phyloP scores from a whole-genome alignment of 2,888 invertebrate genomes.

The Drosophila neutralis region DNA sequence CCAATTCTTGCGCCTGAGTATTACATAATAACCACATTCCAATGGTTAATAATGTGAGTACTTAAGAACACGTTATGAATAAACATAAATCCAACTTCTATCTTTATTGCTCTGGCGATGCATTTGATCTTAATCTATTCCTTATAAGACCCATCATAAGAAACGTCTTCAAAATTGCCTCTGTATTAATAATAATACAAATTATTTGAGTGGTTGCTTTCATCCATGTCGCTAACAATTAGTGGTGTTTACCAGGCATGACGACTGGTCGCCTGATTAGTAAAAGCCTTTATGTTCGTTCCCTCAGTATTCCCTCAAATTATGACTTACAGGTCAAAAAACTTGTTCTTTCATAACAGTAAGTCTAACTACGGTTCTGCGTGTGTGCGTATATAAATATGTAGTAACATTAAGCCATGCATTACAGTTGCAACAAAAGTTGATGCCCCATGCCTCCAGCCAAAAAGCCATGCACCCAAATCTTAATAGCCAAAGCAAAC shows the following conservation, averaged over 20 bases:
- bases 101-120: background rate
- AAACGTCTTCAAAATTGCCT: background rate
- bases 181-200: background rate
- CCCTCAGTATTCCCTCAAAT: conserved; percentile 4
- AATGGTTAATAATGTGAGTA: background rate
- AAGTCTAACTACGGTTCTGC: background rate
- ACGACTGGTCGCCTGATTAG: conserved; percentile 8
- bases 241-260: background rate
- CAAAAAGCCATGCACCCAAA: conserved; percentile 6
- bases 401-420: conserved; percentile 2
- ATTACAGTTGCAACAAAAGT: conserved; percentile 11
- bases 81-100: background rate
- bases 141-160: background rate
- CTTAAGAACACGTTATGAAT: background rate
- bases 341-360: conserved; percentile 13
- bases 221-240: conserved; percentile 6
- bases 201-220: background rate
- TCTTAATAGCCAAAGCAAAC: background rate
- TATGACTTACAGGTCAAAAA: conserved; percentile 8
- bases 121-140: background rate
- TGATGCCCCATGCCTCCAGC: conserved; percentile 6
- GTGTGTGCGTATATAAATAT: conserved; percentile 11
- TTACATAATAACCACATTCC: background rate
- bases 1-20: no score
- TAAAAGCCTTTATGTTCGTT: background rate